These are phyloP conservation scores for Aleiodes leptofemur DNA, from an alignment of 2,888 invertebrate genomes.

Conservation along the genomic window DNA sequence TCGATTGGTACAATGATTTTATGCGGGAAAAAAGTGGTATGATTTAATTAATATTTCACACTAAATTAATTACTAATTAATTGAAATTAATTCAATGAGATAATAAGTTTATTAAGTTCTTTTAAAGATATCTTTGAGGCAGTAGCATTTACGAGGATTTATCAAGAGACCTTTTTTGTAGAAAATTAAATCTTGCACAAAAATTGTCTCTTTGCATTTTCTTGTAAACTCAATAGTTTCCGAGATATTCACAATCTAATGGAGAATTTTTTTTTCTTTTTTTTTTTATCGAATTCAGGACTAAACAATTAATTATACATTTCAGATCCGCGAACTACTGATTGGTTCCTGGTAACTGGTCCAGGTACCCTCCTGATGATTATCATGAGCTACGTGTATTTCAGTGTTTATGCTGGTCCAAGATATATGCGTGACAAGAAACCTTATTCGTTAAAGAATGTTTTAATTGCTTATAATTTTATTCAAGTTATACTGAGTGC, in stretches of 20 bases:
- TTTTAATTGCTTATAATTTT: slow-evolving; percentile 90
- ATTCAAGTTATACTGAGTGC: slow-evolving; percentile 89
- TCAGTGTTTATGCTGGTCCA: slow-evolving; percentile 87
- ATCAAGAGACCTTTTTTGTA: no score
- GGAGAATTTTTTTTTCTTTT: not conserved
- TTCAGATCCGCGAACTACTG: slow-evolving; percentile 82
- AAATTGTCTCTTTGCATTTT: not conserved
- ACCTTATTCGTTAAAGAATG: slow-evolving; percentile 86
- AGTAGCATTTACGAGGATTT: no score
- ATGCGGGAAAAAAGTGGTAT: slow-evolving; percentile 69
- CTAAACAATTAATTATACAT: not conserved
- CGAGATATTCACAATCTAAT: not conserved
- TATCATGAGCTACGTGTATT: slow-evolving; percentile 82
- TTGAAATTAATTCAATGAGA: no score
- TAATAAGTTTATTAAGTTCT: no score
- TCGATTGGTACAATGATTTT: slow-evolving; percentile 68
- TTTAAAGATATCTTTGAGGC: no score
- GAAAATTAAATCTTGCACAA: no score
- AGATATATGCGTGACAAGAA: slow-evolving; percentile 90
- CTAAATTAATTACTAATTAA: not conserved
- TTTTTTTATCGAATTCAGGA: not conserved
- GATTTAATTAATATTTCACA: not conserved
- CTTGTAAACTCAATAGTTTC: no score
- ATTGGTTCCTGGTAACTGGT: slow-evolving; percentile 84
- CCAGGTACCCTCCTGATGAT: slow-evolving; percentile 83